phyloP scores from a whole-genome alignment of 2,797 vertebrate species.

The Sebastolobus alascanus region DNA sequence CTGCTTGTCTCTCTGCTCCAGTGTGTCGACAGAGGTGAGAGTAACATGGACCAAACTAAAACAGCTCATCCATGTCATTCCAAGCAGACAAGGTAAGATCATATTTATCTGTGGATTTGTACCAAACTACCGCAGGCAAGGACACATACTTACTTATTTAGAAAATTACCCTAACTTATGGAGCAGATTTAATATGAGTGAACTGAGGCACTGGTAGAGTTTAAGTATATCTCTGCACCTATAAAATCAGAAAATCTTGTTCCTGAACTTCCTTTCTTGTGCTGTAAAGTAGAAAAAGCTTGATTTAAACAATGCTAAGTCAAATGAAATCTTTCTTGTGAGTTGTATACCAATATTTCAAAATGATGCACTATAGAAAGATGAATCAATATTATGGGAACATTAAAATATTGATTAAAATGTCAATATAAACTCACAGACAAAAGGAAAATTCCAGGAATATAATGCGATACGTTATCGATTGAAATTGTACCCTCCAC shows the following conservation, averaged over 20 bases:
- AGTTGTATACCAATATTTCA: background rate
- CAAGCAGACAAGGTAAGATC: constrained; percentile 57
- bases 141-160: background rate
- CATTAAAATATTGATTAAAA: background rate
- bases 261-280: background rate
- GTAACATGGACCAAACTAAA: constrained; percentile 68
- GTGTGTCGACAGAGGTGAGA: constrained; percentile 53
- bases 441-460: constrained; percentile 14
- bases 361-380: background rate
- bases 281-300: background rate
- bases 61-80: constrained; percentile 41
- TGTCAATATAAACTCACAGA: background rate
- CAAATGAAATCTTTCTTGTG: background rate
- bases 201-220: background rate
- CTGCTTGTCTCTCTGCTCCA: constrained; percentile 51
- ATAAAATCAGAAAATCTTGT: background rate
- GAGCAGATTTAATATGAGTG: background rate
- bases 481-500: constrained; percentile 28
- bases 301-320: background rate
- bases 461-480: constrained; percentile 25
- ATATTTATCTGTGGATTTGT: constrained; percentile 34
- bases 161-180: background rate
- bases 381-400: background rate
- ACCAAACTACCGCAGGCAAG: constrained; percentile 48
- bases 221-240: background rate